These are phyloP conservation scores for Tadarida brasiliensis DNA, from an alignment of 2,797 vertebrate species.

Conservation along the genomic window DNA sequence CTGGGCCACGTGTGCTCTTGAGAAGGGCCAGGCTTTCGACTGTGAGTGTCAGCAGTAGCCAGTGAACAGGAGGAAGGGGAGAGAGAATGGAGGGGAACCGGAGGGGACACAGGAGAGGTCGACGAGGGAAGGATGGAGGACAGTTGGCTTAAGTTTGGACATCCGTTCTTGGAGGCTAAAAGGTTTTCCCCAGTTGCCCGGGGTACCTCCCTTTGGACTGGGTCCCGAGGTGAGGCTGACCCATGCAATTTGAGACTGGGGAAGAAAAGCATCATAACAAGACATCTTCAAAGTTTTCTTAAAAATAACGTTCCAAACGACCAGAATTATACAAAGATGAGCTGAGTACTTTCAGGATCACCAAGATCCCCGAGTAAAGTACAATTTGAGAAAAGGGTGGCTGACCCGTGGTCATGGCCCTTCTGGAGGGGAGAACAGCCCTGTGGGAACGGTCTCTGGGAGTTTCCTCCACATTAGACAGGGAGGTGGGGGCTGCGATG, in stretches of 20 bases:
- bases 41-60: neutral
- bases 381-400: neutral
- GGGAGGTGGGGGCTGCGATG: neutral
- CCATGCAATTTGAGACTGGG: neutral
- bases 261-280: neutral
- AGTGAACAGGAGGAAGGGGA: neutral
- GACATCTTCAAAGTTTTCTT: neutral
- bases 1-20: neutral
- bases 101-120: neutral
- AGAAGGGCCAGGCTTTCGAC: neutral
- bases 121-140: no score
- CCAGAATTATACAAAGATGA: neutral
- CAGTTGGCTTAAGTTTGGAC: no score
- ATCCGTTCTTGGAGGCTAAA: neutral
- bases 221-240: neutral
- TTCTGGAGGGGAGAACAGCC: fast-evolving
- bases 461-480: neutral
- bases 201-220: neutral
- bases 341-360: neutral
- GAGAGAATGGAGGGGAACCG: no score
- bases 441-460: fast-evolving
- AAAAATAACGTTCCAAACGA: neutral
- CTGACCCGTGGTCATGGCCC: fast-evolving
- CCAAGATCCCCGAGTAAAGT: neutral
- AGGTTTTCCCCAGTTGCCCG: neutral